These are phyloP conservation scores for Cettia cetti DNA, from an alignment of 2,113 vertebrate species.

Conservation along the genomic window DNA sequence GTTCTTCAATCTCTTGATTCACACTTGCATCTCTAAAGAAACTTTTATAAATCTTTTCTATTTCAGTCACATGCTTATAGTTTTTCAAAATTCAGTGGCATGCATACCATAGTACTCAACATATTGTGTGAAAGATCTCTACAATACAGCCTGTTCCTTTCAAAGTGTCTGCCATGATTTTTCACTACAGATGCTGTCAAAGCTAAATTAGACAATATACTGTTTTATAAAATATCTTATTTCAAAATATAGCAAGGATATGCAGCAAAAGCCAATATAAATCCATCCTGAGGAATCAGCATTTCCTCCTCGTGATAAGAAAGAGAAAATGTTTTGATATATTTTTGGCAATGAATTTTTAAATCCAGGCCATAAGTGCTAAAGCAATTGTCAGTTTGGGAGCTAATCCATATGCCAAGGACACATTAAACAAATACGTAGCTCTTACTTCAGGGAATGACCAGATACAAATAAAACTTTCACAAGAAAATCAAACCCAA, in stretches of 20 bases:
- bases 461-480: constrained; percentile 23
- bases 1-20: not conserved
- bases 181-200: constrained; percentile 1
- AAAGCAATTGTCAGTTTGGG: constrained; percentile 38
- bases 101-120: not conserved
- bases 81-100: not conserved
- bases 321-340: constrained; percentile 49
- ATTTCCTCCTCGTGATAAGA: not conserved
- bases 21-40: not conserved
- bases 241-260: constrained; percentile 4
- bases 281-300: not conserved
- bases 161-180: not conserved
- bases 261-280: not conserved
- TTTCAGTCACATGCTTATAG: not conserved
- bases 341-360: constrained; percentile 35
- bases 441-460: not conserved
- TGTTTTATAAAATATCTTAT: not conserved
- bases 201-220: not conserved
- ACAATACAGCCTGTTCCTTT: not conserved
- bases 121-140: constrained; percentile 9
- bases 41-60: not conserved
- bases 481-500: not conserved
- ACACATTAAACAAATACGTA: constrained; percentile 40
- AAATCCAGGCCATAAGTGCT: constrained; percentile 25
- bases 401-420: constrained; percentile 34